Conservation (phyloP, 2,113 vertebrate genomes). For the Carassius gibelio region DNA sequence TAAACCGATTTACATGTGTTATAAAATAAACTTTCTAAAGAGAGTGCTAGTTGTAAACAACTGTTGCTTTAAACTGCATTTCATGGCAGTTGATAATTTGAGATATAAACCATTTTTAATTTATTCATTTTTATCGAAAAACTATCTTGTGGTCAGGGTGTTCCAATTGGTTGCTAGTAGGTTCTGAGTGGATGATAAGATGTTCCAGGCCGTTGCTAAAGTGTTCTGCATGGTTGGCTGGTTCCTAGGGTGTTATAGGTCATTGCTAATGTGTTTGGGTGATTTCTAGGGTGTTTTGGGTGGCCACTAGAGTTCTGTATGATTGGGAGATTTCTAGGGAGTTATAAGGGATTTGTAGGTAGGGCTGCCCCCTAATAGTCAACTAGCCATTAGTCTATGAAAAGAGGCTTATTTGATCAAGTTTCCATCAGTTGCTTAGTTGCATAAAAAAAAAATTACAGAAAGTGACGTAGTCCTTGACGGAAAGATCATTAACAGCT, state of each 20-base stretch:
- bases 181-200: neutral
- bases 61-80: neutral
- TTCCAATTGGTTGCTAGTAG: neutral
- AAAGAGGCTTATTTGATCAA: no score
- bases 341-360: no score
- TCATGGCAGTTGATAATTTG: neutral
- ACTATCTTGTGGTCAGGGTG: neutral
- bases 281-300: no score
- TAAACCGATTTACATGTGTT: slow-evolving; percentile 34
- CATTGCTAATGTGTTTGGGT: neutral
- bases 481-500: no score
- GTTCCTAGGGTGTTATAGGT: neutral
- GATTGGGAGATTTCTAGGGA: neutral
- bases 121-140: neutral
- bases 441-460: no score
- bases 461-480: no score
- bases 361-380: no score
- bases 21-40: slow-evolving; percentile 39
- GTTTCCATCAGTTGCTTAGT: no score
- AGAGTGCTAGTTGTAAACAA: neutral
- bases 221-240: neutral
- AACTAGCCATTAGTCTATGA: no score
- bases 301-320: neutral
- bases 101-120: neutral
- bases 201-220: neutral